Evolutionary conservation across 1,140 invertebrate species (phyloP).

Genomic region (Euglossa dilemma): DNA sequence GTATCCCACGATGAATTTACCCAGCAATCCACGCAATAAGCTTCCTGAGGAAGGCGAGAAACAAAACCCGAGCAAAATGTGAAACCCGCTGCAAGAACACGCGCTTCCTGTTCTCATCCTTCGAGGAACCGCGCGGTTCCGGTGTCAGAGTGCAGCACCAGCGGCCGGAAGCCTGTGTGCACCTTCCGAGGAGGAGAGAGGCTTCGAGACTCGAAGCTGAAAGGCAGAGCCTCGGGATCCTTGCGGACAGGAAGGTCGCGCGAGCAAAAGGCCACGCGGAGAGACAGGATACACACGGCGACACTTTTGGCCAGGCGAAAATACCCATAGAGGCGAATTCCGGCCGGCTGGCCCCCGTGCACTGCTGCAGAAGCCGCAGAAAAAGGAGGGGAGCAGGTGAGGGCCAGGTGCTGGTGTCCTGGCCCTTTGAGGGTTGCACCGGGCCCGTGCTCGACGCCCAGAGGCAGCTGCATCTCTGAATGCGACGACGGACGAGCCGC

Average conservation of each 20-base stretch:
- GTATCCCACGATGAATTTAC: no score
- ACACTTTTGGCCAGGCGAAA: slow-evolving; percentile 25
- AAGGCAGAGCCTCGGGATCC: background rate
- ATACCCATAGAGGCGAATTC: slow-evolving; percentile 56
- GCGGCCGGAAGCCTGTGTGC: no score
- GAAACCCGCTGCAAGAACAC: no score
- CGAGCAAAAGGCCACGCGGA: background rate
- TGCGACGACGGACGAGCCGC: background rate
- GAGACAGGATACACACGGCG: background rate
- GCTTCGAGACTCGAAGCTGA: no score
- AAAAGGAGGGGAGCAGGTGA: slow-evolving; percentile 74
- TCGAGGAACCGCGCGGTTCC: no score
- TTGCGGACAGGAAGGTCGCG: background rate
- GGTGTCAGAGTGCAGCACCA: background rate
- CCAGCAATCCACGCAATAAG: no score
- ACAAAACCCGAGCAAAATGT: no score
- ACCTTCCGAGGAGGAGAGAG: no score
- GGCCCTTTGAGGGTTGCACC: slow-evolving; percentile 74
- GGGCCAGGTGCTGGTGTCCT: slow-evolving; percentile 65
- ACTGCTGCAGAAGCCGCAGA: slow-evolving; percentile 55
- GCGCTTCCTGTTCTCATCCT: no score
- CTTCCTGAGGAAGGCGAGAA: no score
- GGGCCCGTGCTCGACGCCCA: slow-evolving; percentile 64
- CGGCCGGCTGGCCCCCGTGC: slow-evolving; percentile 64
- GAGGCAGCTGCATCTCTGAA: slow-evolving; percentile 75